Evolutionary conservation across 2,797 vertebrate species (phyloP).

Genomic region (Gadopsis marmoratus): DNA sequence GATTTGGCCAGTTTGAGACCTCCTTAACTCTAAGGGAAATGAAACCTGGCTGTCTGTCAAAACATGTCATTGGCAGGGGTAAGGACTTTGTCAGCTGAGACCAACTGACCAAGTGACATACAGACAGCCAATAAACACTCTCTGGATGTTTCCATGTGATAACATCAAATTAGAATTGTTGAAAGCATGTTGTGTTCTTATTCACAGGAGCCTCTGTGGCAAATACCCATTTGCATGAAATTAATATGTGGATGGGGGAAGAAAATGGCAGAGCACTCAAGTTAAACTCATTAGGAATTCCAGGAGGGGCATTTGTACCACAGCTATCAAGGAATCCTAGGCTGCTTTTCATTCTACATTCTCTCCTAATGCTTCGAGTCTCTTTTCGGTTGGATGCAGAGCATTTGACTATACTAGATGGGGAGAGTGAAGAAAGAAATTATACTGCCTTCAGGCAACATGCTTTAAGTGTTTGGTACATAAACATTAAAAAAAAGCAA

Average conservation of each 20-base stretch:
- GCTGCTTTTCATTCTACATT: constrained; percentile 74
- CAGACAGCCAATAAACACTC: constrained; percentile 36
- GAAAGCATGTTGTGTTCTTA: constrained; percentile 52
- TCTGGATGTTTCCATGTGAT: constrained; percentile 54
- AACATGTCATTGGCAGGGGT: not conserved
- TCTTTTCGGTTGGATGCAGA: constrained; percentile 73
- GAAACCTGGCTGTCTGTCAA: constrained; percentile 13
- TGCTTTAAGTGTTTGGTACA: constrained; percentile 36
- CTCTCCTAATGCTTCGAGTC: constrained; percentile 55
- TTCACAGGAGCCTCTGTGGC: constrained; percentile 37
- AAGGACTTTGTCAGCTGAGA: constrained; percentile 8
- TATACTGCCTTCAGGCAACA: constrained; percentile 42
- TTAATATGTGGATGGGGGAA: constrained; percentile 70
- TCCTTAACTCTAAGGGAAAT: constrained; percentile 2
- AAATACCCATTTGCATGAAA: constrained; percentile 79
- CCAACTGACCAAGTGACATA: constrained; percentile 28
- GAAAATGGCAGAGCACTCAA: constrained; percentile 75
- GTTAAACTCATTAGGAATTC: constrained; percentile 80
- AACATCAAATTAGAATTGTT: constrained; percentile 48
- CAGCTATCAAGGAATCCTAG: constrained; percentile 68
- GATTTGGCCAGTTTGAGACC: constrained; percentile 8
- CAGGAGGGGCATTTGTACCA: constrained; percentile 75
- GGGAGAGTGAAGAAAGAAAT: constrained; percentile 25
- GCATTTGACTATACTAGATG: constrained; percentile 58
- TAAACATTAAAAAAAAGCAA: not conserved